Conservation (phyloP, 2,113 vertebrate species). For the Sciurus niger region DNA sequence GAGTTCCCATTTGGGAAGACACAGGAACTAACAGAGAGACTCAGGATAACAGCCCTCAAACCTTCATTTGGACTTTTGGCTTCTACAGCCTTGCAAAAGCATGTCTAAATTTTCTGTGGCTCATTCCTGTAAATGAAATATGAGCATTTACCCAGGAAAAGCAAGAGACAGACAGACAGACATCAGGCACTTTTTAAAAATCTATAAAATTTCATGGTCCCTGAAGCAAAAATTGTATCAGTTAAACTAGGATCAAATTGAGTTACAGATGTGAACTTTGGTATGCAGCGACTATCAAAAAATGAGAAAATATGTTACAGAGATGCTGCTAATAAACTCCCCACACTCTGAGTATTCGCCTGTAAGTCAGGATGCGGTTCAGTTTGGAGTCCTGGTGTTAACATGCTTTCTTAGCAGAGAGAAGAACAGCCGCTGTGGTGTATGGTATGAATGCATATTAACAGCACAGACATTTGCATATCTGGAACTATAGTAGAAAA, state of each 20-base stretch:
- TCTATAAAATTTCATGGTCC: constrained; percentile 25
- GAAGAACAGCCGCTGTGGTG: constrained; percentile 50
- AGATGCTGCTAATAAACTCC: not conserved
- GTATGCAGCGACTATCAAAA: not conserved
- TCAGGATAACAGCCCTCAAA: not conserved
- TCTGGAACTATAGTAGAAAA: constrained; percentile 76
- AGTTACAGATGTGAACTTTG: not conserved
- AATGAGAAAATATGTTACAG: not conserved
- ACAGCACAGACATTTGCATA: constrained; percentile 78
- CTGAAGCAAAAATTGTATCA: constrained; percentile 28
- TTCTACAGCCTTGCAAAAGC: not conserved
- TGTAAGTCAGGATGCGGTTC: constrained; percentile 55
- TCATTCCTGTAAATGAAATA: constrained; percentile 41
- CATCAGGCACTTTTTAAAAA: constrained; percentile 83
- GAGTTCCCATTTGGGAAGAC: not conserved
- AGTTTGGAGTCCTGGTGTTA: constrained; percentile 63
- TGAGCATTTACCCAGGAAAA: not conserved
- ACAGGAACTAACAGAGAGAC: not conserved
- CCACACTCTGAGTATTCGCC: not conserved
- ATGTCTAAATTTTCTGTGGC: not conserved
- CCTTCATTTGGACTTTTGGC: not conserved
- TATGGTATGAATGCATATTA: constrained; percentile 73
- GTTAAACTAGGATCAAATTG: not conserved
- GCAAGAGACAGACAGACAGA: not conserved
- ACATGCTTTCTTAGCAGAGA: constrained; percentile 73